Conservation (phyloP, 2,797 vertebrate species). For the Clarias fuscus region DNA sequence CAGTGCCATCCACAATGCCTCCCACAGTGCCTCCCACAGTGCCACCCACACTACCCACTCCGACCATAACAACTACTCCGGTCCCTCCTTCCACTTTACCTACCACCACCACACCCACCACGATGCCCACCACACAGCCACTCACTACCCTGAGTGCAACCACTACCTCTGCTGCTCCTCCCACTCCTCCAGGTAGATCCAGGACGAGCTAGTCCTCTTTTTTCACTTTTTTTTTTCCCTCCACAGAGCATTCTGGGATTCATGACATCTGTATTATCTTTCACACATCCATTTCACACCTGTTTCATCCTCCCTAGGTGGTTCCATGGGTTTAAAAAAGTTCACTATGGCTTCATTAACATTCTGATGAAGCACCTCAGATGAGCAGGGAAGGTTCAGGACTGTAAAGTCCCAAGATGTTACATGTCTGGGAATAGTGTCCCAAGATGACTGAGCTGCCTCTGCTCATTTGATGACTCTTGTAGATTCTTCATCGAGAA, state of each 20-base stretch:
- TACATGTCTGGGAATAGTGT: not conserved
- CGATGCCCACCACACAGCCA: constrained; percentile 43
- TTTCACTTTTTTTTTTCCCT: constrained; percentile 10
- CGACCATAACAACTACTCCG: not conserved
- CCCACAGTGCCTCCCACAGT: no score
- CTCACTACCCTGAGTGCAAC: constrained; percentile 56
- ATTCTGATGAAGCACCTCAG: not conserved
- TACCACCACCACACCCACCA: constrained; percentile 5
- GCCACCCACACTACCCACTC: not conserved
- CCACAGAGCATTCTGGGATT: constrained; percentile 3
- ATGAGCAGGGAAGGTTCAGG: not conserved
- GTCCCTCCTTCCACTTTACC: constrained; percentile 10
- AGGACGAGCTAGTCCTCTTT: not conserved
- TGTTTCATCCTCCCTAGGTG: constrained; percentile 23
- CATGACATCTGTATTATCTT: not conserved
- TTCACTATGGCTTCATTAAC: not conserved
- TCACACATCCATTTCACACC: not conserved
- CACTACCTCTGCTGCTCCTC: constrained; percentile 47
- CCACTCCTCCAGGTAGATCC: constrained; percentile 62
- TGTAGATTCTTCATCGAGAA: not conserved
- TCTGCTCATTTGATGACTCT: not conserved
- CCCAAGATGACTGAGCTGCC: not conserved
- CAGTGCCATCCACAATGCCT: no score
- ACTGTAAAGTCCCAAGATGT: not conserved
- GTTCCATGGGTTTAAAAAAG: not conserved